Conservation (phyloP, 2,797 vertebrate genomes). For the Mus minutoides region DNA sequence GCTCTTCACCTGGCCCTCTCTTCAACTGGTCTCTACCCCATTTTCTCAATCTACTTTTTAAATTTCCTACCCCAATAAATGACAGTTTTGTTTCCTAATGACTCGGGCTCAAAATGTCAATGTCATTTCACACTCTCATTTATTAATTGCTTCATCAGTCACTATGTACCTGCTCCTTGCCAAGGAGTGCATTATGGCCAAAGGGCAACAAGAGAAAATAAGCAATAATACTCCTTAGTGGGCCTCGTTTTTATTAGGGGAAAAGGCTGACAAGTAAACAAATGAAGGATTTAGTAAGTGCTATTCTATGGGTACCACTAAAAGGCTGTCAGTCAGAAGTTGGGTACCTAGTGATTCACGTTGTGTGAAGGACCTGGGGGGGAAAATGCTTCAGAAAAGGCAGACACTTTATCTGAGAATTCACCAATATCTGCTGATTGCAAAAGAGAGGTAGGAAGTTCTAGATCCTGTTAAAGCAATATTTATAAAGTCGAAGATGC, state of each 20-base stretch:
- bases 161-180: background rate
- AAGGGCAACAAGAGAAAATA: background rate
- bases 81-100: conserved; percentile 9
- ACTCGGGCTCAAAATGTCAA: background rate
- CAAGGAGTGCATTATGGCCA: conserved; percentile 14
- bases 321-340: background rate
- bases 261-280: conserved; percentile 2
- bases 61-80: background rate
- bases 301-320: background rate
- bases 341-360: background rate
- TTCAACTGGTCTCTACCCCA: background rate
- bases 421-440: background rate
- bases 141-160: conserved; percentile 33
- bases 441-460: background rate
- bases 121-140: background rate
- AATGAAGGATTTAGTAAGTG: background rate
- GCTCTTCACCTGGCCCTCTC: background rate
- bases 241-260: background rate
- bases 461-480: background rate
- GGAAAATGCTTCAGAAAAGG: background rate
- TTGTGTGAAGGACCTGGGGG: background rate
- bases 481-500: background rate
- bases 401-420: background rate
- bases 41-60: background rate
- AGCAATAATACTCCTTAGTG: background rate